Percentiles rank a stretch among this genome's conserved stretches.
Evolutionary conservation across 1,140 invertebrate species (phyloP).

Genomic region (Cyclargus thomasi): DNA sequence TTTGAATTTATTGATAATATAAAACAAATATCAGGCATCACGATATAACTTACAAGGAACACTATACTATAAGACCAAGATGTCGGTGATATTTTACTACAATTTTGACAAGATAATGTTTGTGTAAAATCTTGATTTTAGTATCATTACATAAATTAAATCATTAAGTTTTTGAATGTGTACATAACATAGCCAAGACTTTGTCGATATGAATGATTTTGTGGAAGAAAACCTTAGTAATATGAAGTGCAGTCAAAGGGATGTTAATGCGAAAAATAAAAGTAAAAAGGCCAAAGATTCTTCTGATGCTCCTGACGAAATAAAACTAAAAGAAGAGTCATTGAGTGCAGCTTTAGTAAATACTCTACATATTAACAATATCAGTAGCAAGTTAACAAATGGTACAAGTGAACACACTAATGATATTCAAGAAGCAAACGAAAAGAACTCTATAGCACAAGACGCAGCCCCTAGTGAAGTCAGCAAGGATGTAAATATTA

Average conservation of each 20-base stretch:
- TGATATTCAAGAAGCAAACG: slow-evolving; percentile 35
- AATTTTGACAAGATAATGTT: slow-evolving; percentile 70
- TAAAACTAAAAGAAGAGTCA: slow-evolving; percentile 53
- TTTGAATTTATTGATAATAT: slow-evolving; percentile 15
- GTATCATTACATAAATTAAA: slow-evolving; percentile 33
- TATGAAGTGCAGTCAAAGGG: slow-evolving; percentile 57
- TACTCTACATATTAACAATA: slow-evolving; percentile 62
- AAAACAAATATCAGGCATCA: slow-evolving; percentile 28
- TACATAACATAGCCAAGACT: slow-evolving; percentile 63
- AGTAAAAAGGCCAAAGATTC: slow-evolving; percentile 71
- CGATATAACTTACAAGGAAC: slow-evolving; percentile 31
- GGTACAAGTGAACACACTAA: slow-evolving; percentile 61
- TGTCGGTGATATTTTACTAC: slow-evolving; percentile 69
- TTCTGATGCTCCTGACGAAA: slow-evolving; percentile 52
- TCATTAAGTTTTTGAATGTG: slow-evolving; percentile 47
- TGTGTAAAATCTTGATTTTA: slow-evolving; percentile 50
- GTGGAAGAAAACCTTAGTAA: slow-evolving; percentile 57
- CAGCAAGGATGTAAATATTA: slow-evolving; percentile 60
- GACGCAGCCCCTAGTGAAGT: slow-evolving; percentile 39
- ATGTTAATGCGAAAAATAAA: slow-evolving; percentile 63
- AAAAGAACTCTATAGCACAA: slow-evolving; percentile 38
- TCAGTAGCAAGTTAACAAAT: slow-evolving; percentile 67
- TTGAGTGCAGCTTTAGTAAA: slow-evolving; percentile 60
- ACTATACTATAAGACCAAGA: slow-evolving; percentile 61
- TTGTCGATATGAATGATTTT: slow-evolving; percentile 62